Evolutionary conservation across 2,888 invertebrate genomes (phyloP).

Genomic region (Branchinecta sandiegonensis): DNA sequence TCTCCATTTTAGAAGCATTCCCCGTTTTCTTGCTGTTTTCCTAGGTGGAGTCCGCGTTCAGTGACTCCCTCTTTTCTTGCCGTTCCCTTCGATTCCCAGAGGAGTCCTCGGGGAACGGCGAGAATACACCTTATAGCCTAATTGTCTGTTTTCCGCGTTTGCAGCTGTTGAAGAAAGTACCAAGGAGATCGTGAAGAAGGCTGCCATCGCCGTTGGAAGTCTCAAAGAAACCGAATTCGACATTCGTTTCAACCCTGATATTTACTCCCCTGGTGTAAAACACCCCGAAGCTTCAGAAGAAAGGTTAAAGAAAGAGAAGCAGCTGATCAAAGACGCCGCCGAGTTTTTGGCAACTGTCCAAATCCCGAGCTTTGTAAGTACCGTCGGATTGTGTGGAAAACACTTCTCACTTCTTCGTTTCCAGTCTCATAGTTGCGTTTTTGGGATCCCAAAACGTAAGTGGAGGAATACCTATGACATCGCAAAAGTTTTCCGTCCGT

Average conservation of each 20-base stretch:
- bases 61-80: no score
- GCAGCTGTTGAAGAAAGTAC: constrained; percentile 64
- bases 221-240: constrained; percentile 91
- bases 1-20: no score
- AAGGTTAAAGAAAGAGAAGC: constrained; percentile 62
- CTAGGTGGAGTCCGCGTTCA: no score
- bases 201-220: constrained; percentile 81
- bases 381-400: constrained; percentile 6
- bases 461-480: no score
- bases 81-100: no score
- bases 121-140: no score
- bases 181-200: constrained; percentile 58
- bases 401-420: constrained; percentile 14
- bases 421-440: not conserved
- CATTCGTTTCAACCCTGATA: constrained; percentile 95
- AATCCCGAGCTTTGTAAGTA: constrained; percentile 79
- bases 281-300: constrained; percentile 55
- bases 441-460: no score
- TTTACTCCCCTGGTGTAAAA: constrained; percentile 82
- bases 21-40: no score
- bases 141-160: constrained; percentile 23
- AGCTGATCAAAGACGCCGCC: constrained; percentile 84
- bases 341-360: constrained; percentile 85
- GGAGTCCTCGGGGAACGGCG: no score
- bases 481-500: no score